Percentiles rank a stretch among this genome's conserved stretches.
phyloP scores from a whole-genome alignment of 92 coral and sea anemone genomes.

The Metridium senile region DNA sequence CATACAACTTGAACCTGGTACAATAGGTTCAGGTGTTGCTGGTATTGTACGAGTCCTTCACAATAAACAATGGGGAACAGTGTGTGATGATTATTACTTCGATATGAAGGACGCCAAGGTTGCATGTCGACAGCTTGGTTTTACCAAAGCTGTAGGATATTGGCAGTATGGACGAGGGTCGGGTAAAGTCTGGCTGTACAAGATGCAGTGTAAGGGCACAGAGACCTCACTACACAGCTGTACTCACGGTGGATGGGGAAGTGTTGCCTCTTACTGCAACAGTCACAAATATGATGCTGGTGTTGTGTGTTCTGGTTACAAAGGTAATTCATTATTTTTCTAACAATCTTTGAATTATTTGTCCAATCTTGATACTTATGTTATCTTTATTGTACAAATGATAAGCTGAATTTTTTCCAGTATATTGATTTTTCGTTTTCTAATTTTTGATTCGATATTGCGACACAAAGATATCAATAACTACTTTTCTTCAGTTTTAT shows the following conservation, averaged over 20 bases:
- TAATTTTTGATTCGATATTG: no score
- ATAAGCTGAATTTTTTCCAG: no score
- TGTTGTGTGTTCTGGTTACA: not conserved
- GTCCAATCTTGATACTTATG: no score
- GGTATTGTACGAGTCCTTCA: not conserved
- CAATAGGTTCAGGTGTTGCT: slow-evolving; percentile 1
- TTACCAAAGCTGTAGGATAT: not conserved
- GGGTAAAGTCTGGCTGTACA: not conserved
- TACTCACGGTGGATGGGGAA: not conserved
- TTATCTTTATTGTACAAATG: no score
- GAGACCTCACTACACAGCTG: not conserved
- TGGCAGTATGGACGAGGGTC: not conserved
- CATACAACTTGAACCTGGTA: not conserved
- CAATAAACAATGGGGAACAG: not conserved
- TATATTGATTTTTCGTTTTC: no score
- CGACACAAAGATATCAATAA: no score
- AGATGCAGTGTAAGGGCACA: not conserved
- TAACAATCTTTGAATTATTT: no score
- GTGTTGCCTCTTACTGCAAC: not conserved
- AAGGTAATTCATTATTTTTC: no score
- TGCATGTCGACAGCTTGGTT: not conserved
- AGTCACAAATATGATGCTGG: not conserved
- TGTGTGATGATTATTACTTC: not conserved
- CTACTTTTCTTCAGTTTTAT: no score
- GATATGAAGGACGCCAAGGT: not conserved